Base-by-base conservation (phyloP, 2,888 invertebrate genomes). In the Aporophyla lueneburgensis region DNA sequence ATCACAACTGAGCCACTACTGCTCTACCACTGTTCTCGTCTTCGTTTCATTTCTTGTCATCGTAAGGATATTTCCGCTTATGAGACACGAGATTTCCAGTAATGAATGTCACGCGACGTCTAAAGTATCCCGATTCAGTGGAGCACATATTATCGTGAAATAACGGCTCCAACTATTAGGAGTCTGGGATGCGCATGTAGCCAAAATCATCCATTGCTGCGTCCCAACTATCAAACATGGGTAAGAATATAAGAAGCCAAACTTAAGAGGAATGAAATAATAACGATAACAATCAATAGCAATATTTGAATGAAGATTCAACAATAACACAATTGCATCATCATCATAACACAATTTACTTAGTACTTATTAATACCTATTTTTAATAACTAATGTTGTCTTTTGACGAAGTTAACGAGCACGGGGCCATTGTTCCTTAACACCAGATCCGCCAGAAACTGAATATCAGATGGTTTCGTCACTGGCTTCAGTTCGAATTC, bases 401-500 rank as follows among this genome's bases (percentile, higher is more conserved):
- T 77, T 66, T 83, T 84, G 16, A 83, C 68, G 79, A 88, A 88
- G 21, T 86, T 87, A 6, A 95, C 89, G 61, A 86, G 88, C 5
- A 96, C 89, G 9, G 93, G 94, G 33, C 91, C 84, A 54, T 90
- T 85, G 53, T 92, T 89, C 80, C 94, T 89, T 59, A 96, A 81
- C 3, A 96, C 90, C 21, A 96, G 61, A 83, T 95, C 95, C 0
- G 89, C 78, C 40, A 88, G 63, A 24, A 95, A 85, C 2, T 85
- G 76, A 7, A 96, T 83, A 53, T 94, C 93, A 9, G 94, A 92
- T 24, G 94, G 95, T 10, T 91, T 95, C 46, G 96, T 94, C 16
- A 97, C 92, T 2, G 97, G 93, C 56, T 93, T 89, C 66, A 97
- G 85, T 49, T 91, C 91, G 84, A 93, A 97, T 61, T 94, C 93